Conservation (phyloP, 1,140 invertebrate genomes). For the Nixonia krombeini region DNA sequence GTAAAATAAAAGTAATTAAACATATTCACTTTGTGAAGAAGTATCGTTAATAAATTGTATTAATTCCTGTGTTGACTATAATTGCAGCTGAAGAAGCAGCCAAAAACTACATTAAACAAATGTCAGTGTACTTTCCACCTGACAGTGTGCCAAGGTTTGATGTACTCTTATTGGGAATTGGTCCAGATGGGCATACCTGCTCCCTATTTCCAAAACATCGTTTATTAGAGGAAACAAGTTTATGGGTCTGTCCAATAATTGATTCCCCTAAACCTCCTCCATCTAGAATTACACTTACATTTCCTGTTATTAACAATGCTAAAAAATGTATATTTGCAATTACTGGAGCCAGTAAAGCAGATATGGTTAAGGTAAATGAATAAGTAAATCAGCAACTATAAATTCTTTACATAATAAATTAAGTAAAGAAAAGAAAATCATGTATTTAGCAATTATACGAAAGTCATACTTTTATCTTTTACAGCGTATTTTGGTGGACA, state of each 20-base stretch:
- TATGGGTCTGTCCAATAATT: conserved; percentile 87
- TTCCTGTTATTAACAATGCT: conserved; percentile 93
- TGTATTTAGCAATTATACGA: no score
- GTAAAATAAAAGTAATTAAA: background rate
- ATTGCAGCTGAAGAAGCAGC: conserved; percentile 84
- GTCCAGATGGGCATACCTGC: conserved; percentile 98
- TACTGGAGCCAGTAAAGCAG: conserved; percentile 88
- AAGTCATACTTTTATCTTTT: no score
- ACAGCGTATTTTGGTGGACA: conserved; percentile 81
- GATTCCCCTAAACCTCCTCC: conserved; percentile 98
- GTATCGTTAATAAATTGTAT: no score
- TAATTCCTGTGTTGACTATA: no score
- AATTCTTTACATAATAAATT: no score
- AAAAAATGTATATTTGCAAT: conserved; percentile 87
- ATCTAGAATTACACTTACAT: conserved; percentile 91
- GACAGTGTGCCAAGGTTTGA: conserved; percentile 83
- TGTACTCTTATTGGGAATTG: conserved; percentile 92
- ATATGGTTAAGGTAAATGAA: conserved; percentile 90
- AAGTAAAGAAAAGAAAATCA: no score
- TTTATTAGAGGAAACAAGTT: conserved; percentile 76
- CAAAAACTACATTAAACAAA: conserved; percentile 82
- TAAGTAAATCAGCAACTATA: no score
- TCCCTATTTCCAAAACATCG: conserved; percentile 94
- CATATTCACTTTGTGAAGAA: no score
- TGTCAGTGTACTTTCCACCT: conserved; percentile 76